These are phyloP conservation scores for Tenualosa thibaudeaui DNA, from an alignment of 2,797 vertebrate genomes.

Conservation along the genomic window DNA sequence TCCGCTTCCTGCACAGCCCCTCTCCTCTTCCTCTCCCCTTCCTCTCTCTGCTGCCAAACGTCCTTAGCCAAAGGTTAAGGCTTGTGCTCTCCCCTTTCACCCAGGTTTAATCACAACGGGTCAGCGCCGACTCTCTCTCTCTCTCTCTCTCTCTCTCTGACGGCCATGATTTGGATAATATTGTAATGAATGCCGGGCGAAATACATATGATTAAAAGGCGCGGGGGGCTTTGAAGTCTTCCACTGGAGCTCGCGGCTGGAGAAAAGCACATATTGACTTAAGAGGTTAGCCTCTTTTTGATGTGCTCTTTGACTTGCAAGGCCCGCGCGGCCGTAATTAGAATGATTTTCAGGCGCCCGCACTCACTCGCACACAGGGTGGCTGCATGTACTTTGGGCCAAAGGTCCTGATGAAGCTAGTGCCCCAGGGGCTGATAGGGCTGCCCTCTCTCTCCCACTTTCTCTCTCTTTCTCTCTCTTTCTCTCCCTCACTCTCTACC, in stretches of 20 bases:
- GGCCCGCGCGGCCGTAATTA: conserved; percentile 64
- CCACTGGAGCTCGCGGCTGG: conserved; percentile 65
- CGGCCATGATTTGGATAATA: conserved; percentile 72
- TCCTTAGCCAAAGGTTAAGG: conserved; percentile 57
- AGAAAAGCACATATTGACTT: conserved; percentile 78
- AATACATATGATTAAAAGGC: conserved; percentile 67
- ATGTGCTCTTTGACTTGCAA: conserved; percentile 72
- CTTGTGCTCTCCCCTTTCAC: conserved; percentile 44
- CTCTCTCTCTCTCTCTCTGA: conserved; percentile 49
- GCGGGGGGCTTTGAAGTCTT: conserved; percentile 66
- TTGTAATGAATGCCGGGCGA: conserved; percentile 68
- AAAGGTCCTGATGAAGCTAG: conserved; percentile 46
- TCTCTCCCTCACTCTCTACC: not conserved
- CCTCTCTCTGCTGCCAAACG: conserved; percentile 48
- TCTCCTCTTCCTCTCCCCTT: conserved; percentile 9
- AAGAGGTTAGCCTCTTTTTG: conserved; percentile 73
- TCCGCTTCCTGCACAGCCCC: conserved; percentile 13
- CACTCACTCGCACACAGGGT: conserved; percentile 38
- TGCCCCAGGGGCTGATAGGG: not conserved
- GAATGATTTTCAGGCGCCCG: conserved; percentile 51
- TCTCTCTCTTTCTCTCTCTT: not conserved
- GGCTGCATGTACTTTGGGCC: conserved; percentile 49
- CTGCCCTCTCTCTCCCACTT: conserved; percentile 19
- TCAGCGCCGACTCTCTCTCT: conserved; percentile 53
- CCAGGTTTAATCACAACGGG: conserved; percentile 66